Percentiles rank a stretch among this genome's conserved stretches.
phyloP scores from a whole-genome alignment of 1,140 invertebrate species.

The Lamellibrachia luymesi region DNA sequence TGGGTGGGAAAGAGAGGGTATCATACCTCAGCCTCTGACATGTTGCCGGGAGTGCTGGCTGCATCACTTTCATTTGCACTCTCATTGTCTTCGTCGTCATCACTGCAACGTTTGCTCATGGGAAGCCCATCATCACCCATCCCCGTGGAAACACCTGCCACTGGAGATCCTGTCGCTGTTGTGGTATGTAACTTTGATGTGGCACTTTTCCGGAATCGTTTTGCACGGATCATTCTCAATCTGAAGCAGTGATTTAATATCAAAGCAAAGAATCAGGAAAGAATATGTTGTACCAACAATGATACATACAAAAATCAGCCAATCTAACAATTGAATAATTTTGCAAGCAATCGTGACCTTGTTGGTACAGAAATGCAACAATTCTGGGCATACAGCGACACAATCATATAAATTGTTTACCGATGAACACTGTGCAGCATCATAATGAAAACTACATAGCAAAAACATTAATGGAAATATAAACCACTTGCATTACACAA shows the following conservation, averaged over 20 bases:
- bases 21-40: neutral
- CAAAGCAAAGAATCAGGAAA: no score
- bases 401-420: no score
- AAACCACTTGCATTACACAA: no score
- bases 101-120: slow-evolving; percentile 2
- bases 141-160: slow-evolving; percentile 27
- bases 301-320: no score
- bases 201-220: slow-evolving; percentile 59
- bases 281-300: no score
- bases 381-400: no score
- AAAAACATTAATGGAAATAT: neutral
- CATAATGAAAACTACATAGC: neutral
- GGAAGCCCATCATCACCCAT: slow-evolving; percentile 36
- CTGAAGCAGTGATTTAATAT: slow-evolving; percentile 46
- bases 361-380: no score
- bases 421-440: no score
- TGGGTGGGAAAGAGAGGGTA: neutral
- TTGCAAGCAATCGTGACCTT: no score
- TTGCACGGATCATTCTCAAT: slow-evolving; percentile 71
- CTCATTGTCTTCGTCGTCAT: slow-evolving; percentile 31
- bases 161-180: neutral
- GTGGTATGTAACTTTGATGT: neutral
- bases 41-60: neutral
- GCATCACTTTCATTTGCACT: slow-evolving; percentile 23
- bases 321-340: no score